Percentiles rank a stretch among this genome's conserved stretches.
Conservation (phyloP, 2,113 vertebrate genomes). For the Lamprologus speciosus region DNA sequence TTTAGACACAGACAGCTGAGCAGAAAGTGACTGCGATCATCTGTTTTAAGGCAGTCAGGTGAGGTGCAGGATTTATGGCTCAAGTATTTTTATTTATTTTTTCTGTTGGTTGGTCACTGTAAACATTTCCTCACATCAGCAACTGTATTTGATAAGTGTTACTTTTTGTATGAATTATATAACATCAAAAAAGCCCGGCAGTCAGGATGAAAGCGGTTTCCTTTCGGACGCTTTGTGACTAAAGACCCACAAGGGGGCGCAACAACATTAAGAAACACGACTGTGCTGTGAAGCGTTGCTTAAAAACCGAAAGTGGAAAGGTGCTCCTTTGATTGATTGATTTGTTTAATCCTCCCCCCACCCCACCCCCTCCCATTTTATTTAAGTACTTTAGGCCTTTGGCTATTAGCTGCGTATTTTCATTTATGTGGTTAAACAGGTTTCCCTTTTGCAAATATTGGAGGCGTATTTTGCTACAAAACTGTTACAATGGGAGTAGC, state of each 20-base stretch:
- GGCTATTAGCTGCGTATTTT: not conserved
- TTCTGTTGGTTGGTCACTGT: not conserved
- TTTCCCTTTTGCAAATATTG: not conserved
- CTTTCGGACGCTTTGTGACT: not conserved
- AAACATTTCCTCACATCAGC: not conserved
- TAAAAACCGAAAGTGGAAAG: not conserved
- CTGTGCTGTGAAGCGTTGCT: not conserved
- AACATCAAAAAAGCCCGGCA: not conserved
- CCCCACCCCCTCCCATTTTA: not conserved
- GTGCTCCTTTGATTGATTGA: not conserved
- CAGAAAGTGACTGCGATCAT: constrained; percentile 6
- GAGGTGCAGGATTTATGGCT: not conserved
- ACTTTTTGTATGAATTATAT: not conserved
- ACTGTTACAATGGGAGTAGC: not conserved
- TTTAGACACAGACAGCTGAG: not conserved
- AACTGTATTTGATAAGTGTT: not conserved
- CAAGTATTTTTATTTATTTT: not conserved
- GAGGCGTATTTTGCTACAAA: not conserved
- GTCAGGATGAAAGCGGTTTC: not conserved
- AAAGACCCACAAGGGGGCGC: constrained; percentile 40
- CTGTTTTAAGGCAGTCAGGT: not conserved
- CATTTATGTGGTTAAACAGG: not conserved
- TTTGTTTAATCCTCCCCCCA: not conserved
- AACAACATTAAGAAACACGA: not conserved
- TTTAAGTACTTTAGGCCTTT: not conserved